phyloP scores from a whole-genome alignment of 2,888 invertebrate species.

The Scaeva pyrastri region DNA sequence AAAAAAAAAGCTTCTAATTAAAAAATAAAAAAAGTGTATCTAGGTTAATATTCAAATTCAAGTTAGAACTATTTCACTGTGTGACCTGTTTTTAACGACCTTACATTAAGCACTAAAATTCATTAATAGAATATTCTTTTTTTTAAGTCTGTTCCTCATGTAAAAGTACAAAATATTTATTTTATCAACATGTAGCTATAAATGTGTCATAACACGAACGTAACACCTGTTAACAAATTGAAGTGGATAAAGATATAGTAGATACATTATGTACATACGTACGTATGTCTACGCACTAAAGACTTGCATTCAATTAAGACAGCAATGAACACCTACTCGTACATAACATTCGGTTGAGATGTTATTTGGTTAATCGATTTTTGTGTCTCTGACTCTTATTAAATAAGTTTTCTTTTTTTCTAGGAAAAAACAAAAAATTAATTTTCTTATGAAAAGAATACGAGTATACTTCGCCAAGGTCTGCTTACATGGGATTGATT shows the following conservation, averaged over 20 bases:
- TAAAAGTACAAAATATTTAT: neutral
- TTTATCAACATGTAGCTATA: slow-evolving; percentile 7
- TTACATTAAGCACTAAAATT: slow-evolving; percentile 32
- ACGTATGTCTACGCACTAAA: neutral
- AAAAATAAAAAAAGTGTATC: neutral
- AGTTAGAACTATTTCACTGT: neutral
- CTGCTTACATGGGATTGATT: too few relatives aligned
- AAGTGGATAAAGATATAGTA: slow-evolving; percentile 5
- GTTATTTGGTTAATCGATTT: slow-evolving; percentile 36
- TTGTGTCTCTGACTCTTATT: neutral
- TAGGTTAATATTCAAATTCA: neutral
- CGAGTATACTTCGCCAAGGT: too few relatives aligned
- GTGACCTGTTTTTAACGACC: slow-evolving; percentile 10
- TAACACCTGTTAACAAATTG: slow-evolving; percentile 62
- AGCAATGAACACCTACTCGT: neutral
- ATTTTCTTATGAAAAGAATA: neutral
- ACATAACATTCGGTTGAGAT: neutral
- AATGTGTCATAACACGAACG: slow-evolving; percentile 66
- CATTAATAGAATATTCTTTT: neutral
- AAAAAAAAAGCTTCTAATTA: neutral
- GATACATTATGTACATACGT: too few relatives aligned
- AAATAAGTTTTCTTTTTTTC: neutral
- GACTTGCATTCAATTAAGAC: slow-evolving; percentile 43
- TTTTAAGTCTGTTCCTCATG: neutral
- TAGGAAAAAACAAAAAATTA: too few relatives aligned